These are phyloP conservation scores for Merluccius polli DNA, from an alignment of 2,797 vertebrate species.

Conservation along the genomic window DNA sequence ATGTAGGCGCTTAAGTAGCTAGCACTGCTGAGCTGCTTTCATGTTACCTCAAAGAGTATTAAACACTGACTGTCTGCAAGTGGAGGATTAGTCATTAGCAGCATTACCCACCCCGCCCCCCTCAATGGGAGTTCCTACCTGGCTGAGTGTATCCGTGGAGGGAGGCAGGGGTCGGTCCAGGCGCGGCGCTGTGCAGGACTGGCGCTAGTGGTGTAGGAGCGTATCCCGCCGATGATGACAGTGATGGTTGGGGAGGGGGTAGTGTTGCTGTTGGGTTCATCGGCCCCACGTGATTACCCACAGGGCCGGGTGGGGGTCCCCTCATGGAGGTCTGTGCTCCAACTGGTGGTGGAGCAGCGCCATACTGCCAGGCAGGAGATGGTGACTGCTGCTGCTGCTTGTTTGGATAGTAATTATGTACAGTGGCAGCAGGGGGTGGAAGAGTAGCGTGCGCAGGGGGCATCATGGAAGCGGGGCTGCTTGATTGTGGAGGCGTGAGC, in stretches of 20 bases:
- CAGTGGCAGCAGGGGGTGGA: constrained; percentile 67
- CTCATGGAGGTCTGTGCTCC: constrained; percentile 52
- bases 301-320: constrained; percentile 53
- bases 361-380: constrained; percentile 79
- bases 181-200: constrained; percentile 63
- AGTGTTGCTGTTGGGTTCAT: constrained; percentile 44
- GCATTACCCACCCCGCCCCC: neutral
- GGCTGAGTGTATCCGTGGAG: constrained; percentile 77
- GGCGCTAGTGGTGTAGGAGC: constrained; percentile 61
- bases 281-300: constrained; percentile 70
- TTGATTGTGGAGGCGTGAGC: constrained; percentile 67
- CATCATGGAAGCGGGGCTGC: constrained; percentile 61
- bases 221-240: constrained; percentile 60
- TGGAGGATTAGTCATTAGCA: neutral
- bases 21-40: neutral
- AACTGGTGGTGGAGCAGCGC: constrained; percentile 51
- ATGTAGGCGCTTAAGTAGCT: neutral
- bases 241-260: constrained; percentile 53
- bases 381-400: constrained; percentile 53
- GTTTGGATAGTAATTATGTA: constrained; percentile 72
- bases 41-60: neutral
- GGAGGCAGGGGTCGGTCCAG: constrained; percentile 64
- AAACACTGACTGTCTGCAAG: neutral
- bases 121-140: constrained; percentile 71
- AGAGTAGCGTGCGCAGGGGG: constrained; percentile 72